These are phyloP conservation scores for Pandemis corylana DNA, from an alignment of 2,888 invertebrate species.

Conservation along the genomic window DNA sequence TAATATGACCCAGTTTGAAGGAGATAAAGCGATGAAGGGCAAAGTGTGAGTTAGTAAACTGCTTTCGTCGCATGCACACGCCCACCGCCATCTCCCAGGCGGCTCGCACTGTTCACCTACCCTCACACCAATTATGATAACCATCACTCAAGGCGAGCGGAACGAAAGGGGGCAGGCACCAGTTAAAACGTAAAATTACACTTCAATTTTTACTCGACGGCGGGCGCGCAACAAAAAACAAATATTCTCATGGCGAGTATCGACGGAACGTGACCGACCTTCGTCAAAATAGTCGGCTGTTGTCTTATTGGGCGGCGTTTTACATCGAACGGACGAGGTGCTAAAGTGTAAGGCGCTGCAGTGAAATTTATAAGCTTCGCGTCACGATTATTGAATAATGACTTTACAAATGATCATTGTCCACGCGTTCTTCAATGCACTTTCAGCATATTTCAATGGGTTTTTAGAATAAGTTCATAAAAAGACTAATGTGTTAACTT, in stretches of 20 bases:
- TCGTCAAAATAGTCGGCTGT: constrained; percentile 83
- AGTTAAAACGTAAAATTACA: constrained; percentile 84
- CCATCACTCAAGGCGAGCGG: constrained; percentile 84
- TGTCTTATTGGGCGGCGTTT: constrained; percentile 81
- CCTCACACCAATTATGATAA: constrained; percentile 84
- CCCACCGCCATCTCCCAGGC: constrained; percentile 70
- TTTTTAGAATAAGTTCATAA: not conserved
- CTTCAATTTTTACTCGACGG: constrained; percentile 82
- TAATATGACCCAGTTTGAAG: constrained; percentile 29
- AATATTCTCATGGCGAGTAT: constrained; percentile 84
- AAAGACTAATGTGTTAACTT: not conserved
- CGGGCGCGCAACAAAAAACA: constrained; percentile 83
- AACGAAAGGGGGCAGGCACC: constrained; percentile 84
- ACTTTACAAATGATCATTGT: constrained; percentile 73
- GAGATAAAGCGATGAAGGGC: constrained; percentile 13
- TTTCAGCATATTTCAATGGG: not conserved
- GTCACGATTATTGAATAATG: constrained; percentile 83
- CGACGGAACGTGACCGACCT: constrained; percentile 84
- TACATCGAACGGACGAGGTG: constrained; percentile 74
- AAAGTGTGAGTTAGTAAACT: constrained; percentile 41
- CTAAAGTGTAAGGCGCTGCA: constrained; percentile 83
- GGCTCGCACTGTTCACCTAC: constrained; percentile 74
- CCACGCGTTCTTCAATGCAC: constrained; percentile 49
- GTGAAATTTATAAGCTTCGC: constrained; percentile 79
- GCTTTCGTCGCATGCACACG: constrained; percentile 67